Conservation (phyloP, 2,113 vertebrate genomes). For the Azemiops feae region DNA sequence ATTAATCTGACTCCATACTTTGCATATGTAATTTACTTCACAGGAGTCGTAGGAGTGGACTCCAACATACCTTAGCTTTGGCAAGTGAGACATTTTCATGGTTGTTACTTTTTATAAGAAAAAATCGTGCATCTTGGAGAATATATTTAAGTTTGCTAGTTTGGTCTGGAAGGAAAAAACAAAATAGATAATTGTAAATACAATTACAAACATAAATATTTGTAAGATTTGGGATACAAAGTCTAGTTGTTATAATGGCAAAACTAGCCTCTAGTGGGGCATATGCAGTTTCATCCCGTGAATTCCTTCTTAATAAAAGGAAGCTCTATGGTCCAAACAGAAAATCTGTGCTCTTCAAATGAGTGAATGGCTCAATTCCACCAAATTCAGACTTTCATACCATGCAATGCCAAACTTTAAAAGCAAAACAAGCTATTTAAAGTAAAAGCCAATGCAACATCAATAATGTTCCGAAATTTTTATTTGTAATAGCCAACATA, state of each 20-base stretch:
- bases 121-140: slow-evolving; percentile 92
- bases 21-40: neutral
- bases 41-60: neutral
- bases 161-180: slow-evolving; percentile 78
- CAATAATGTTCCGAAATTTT: slow-evolving; percentile 72
- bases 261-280: neutral
- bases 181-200: neutral
- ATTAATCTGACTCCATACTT: neutral
- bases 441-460: slow-evolving; percentile 52
- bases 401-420: slow-evolving; percentile 56
- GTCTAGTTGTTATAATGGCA: neutral
- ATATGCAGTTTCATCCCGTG: neutral
- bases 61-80: slow-evolving; percentile 88
- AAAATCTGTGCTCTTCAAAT: slow-evolving; percentile 26
- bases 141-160: slow-evolving; percentile 93
- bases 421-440: slow-evolving; percentile 41
- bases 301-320: neutral
- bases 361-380: slow-evolving; percentile 17
- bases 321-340: neutral
- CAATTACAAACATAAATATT: neutral
- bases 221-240: neutral
- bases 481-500: neutral
- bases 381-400: slow-evolving; percentile 29
- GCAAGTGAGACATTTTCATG: slow-evolving; percentile 97
- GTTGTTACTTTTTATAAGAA: slow-evolving; percentile 99